These are phyloP conservation scores for Gerosis bhagava DNA, from an alignment of 2,888 invertebrate genomes.

Conservation along the genomic window DNA sequence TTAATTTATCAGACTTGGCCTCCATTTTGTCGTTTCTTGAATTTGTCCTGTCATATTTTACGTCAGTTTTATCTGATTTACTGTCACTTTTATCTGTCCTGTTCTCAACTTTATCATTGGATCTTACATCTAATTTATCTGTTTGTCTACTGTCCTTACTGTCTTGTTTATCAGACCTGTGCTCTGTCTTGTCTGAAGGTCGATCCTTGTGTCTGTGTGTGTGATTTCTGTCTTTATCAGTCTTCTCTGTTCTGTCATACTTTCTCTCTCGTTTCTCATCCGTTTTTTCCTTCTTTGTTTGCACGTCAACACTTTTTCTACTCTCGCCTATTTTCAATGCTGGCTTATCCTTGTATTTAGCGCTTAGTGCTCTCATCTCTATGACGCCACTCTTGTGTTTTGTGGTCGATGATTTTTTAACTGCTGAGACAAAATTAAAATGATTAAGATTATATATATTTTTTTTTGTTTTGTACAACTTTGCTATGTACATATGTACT, in stretches of 20 bases:
- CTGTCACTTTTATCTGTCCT: conserved; percentile 31
- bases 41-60: conserved; percentile 1
- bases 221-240: conserved; percentile 38
- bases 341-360: conserved; percentile 67
- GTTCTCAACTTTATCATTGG: conserved; percentile 30
- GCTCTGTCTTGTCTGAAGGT: conserved; percentile 28
- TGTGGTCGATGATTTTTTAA: conserved; percentile 52
- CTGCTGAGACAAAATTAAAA: too few relatives aligned
- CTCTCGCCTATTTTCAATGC: conserved; percentile 55
- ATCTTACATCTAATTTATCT: conserved; percentile 21
- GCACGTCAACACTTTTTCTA: conserved; percentile 60
- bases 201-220: conserved; percentile 49
- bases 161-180: conserved; percentile 13
- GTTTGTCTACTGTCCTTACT: conserved; percentile 26
- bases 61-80: conserved; percentile 31
- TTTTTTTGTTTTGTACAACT: too few relatives aligned
- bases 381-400: conserved; percentile 74
- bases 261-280: conserved; percentile 56
- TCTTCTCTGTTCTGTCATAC: conserved; percentile 42
- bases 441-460: too few relatives aligned
- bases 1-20: conserved; percentile 28
- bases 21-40: conserved; percentile 1
- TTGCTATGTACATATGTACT: too few relatives aligned
- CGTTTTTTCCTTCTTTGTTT: conserved; percentile 47
- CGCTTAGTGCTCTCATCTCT: conserved; percentile 74